A percentile compares a stretch with the other conserved stretches of the same genome.
Conservation (phyloP, 2,797 vertebrate genomes). For the Lindbergichthys nudifrons region DNA sequence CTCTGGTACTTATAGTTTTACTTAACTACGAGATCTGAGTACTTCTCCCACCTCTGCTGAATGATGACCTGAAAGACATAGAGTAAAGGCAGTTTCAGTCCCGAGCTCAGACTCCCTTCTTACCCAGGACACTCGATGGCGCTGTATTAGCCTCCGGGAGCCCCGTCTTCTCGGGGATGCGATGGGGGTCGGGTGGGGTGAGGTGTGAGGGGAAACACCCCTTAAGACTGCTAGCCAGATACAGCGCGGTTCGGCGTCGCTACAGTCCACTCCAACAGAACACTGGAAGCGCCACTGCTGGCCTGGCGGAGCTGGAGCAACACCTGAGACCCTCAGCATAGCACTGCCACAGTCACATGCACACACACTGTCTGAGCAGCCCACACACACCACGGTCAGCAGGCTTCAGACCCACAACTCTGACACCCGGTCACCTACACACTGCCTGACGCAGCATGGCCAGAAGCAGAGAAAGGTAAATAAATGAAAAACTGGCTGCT, state of each 20-base stretch:
- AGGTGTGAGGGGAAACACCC: slow-evolving; percentile 51
- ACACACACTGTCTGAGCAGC: slow-evolving; percentile 9
- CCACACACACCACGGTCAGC: not conserved
- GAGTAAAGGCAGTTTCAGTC: not conserved
- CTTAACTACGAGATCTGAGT: no score
- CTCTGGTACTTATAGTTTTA: no score
- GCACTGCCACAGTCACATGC: slow-evolving; percentile 35
- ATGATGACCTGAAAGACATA: not conserved
- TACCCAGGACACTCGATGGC: slow-evolving; percentile 75
- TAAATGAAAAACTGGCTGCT: not conserved
- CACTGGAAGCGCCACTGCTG: slow-evolving; percentile 88
- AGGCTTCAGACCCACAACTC: slow-evolving; percentile 5
- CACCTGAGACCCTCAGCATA: slow-evolving; percentile 60
- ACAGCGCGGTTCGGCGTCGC: slow-evolving; percentile 91
- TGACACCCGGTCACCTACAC: slow-evolving; percentile 10
- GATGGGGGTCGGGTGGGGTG: slow-evolving; percentile 50
- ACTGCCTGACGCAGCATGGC: not conserved
- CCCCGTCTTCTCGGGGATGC: slow-evolving; percentile 46
- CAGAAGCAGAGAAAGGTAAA: not conserved
- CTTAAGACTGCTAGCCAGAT: slow-evolving; percentile 91
- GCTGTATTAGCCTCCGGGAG: slow-evolving; percentile 64
- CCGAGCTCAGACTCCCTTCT: slow-evolving; percentile 28
- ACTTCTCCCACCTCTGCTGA: no score
- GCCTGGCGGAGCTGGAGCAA: slow-evolving; percentile 77
- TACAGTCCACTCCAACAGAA: slow-evolving; percentile 94